Evolutionary conservation across 2,113 vertebrate genomes (phyloP), one percentile per base, ranked within the genome.

Genomic region (Boleophthalmus pectinirostris): DNA sequence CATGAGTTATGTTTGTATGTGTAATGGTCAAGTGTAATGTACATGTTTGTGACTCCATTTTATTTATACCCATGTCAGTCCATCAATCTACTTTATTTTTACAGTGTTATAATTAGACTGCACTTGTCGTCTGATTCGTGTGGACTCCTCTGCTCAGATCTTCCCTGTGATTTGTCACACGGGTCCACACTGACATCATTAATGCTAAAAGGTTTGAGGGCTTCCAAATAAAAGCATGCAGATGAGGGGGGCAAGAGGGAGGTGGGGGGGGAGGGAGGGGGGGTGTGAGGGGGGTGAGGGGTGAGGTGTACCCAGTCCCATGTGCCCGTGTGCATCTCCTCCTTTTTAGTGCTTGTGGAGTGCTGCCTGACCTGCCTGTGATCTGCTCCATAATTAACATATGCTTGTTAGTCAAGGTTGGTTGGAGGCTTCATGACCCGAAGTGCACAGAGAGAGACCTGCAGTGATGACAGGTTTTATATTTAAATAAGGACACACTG

Each of bases 361-460:
- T 94, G 92, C 93, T 95, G 95, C 94, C 93, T 95, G 96, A 96
- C 96, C 95, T 92, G 94, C 93, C 94, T 97, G 94, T 96, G 96
- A 98, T 97, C 96, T 96, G 90, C 93, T 92, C 92, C 94, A 94
- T 95, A 95, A 97, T 97, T 97, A 97, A 96, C 95, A 96, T 96
- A 95, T 95, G 96, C 95, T 97, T 96, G 95, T 96, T 96, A 96
- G 96, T 95, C 94, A 95, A 93, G 95, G 94, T 92, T 96, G 95
- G 94, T 95, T 97, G 95, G 96, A 95, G 93, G 94, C 95, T 93
- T 93, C 71, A 58, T 61, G 54, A 75, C 90, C 92, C 87, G 33
- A 2, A 56, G 25, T 68, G 49, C 77, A 60, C 70, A 65, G 56
- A 61, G 72, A 83, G 77, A 70, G 47, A 70, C 57, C 51, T 21